Evolutionary conservation across 2,888 invertebrate genomes (phyloP), one percentile per base, ranked within the genome.

Genomic region (Xylota sylvarum): DNA sequence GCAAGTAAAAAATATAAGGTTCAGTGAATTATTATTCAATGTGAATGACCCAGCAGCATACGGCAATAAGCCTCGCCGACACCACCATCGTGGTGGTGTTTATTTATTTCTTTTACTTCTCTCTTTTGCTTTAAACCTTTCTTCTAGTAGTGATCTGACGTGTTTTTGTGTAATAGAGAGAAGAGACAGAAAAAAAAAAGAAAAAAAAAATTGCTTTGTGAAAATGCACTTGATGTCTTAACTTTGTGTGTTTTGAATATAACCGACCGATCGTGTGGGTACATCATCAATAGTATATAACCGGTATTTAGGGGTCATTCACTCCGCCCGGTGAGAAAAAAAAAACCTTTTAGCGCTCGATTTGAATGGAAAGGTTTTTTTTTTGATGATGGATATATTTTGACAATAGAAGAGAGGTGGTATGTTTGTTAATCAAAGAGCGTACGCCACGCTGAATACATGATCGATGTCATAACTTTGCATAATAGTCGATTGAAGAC

Each of bases 221-320:
- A 76, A 76, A 74, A 77, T 84, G 73, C 79, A 84, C 73, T 73
- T 73, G 73, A 73, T 67, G 78, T 78, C 60, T 79, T 56, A 69
- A 55, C 79, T 79, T 84, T 70, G 72, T 73, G 55, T 72, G 50
- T 76, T 76, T 76, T 55, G 65, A 72, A 67, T 35, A 67, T 37
- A 60, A 60, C 56, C 76, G 52, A 43, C 27, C 32, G 48, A 65
- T 48, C 76, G 76, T 77, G 77, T 62, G 69, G 81, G 62, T 62
- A 72, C 55, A 69, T 19, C 55, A 50, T 37, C 43, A 58, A 37
- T 73, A 37, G 19, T n/a, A 12, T 35, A 37, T 50, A 65, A 79
- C 73, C 55, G 55, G 78, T 79, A 55, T 78, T 35, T 17, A 60
- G 67, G 37, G 83, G 78, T 84, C 79, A 73, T 84, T 84, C 67